These are phyloP conservation scores for Penelope pileata DNA, from an alignment of 2,113 vertebrate genomes.

Conservation along the genomic window DNA sequence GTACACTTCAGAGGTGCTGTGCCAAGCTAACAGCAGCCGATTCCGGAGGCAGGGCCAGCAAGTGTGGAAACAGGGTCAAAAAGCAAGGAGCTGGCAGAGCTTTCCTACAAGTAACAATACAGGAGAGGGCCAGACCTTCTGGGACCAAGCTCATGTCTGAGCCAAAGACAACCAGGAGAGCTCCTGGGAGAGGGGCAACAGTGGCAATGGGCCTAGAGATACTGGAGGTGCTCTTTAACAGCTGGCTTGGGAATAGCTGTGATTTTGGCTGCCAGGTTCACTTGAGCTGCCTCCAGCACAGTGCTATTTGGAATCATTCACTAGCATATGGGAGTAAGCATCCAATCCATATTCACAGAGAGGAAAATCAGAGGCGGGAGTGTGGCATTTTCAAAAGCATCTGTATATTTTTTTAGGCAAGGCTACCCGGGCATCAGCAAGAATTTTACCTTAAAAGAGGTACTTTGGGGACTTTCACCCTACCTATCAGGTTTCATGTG, in stretches of 20 bases:
- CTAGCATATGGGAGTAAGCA: not conserved
- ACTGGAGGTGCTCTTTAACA: not conserved
- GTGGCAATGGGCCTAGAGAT: not conserved
- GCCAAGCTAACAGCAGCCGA: not conserved
- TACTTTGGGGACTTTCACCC: not conserved
- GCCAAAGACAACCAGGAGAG: not conserved
- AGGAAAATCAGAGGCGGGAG: not conserved
- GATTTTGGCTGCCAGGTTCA: not conserved
- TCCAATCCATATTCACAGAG: not conserved
- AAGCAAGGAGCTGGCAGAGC: not conserved
- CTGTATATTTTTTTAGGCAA: not conserved
- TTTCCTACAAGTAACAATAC: not conserved
- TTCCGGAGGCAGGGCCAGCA: not conserved
- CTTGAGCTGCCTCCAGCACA: not conserved
- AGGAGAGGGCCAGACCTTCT: not conserved
- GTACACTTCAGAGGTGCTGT: not conserved
- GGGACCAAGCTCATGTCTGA: not conserved
- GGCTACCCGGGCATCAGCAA: not conserved
- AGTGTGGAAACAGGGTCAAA: not conserved
- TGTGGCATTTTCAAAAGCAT: not conserved
- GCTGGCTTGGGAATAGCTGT: not conserved
- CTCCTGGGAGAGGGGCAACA: not conserved
- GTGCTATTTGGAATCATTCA: not conserved
- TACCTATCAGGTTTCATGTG: not conserved
- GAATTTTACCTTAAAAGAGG: not conserved